Base-by-base conservation (phyloP, 2,113 vertebrate species). In the Carassius auratus region DNA sequence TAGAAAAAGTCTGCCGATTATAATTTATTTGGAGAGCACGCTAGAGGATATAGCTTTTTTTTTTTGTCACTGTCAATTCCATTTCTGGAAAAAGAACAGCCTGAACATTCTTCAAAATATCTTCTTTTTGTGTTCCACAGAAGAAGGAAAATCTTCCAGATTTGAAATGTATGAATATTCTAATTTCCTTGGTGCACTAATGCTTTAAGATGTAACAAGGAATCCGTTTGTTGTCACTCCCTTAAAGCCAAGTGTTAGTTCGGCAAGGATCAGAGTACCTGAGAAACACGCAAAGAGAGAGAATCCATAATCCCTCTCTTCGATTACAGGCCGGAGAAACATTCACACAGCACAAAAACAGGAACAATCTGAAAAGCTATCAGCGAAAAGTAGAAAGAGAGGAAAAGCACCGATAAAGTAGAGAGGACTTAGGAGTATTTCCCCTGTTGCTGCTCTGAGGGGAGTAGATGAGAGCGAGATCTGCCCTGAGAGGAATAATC, bases 11-110 rank as follows among this genome's bases (percentile, higher is more conserved):
- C 83, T 86, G 80, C 86, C 78, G 84, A 87, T 88, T 86, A 92
- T 94, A 92, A 94, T 93, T 93, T 80, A 90, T 83, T 86, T 86
- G 88, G 74, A 89, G 87, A 78, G 89, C 90, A 89, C 89, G 90
- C 86, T 76, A 88, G 92, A 88, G 87, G 93, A 86, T 69, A 90
- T 84, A 88, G 45, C 45, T 9, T 9, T 45, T 45, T 45, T 2
- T 48, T 69, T 69, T 38, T 15, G 68, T 48, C 45, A 48, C 45
- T 10, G 12, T 10, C 45, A 48, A 48, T 48, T 48, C 45, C 9
- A 3, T 3, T 48, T 9, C 12, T 12, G 45, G 45, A 48, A 48
- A 48, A 48, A 48, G 9, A 48, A 48, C 45, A 48, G 45, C 10
- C 0, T 48, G 45, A 48, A 12, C 45, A 48, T 48, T 48, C 45